Evolutionary conservation across 2,888 invertebrate species (phyloP).

Genomic region (Dinocampus coccinellae): DNA sequence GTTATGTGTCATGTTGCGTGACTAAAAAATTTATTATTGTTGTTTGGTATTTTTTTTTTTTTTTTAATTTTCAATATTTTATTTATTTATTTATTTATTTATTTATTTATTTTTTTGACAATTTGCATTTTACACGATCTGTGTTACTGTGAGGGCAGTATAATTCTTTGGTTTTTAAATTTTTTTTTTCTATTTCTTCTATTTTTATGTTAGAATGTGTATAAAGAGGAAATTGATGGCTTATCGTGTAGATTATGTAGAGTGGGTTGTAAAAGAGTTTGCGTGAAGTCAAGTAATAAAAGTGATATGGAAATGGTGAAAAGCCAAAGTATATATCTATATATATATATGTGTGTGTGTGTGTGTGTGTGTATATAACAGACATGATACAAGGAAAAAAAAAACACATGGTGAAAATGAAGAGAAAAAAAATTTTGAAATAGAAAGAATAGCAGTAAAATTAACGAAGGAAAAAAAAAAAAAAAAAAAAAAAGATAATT

Average conservation of each 20-base stretch:
- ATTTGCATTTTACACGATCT: slow-evolving; percentile 15
- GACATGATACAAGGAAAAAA: neutral
- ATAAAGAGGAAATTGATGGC: slow-evolving; percentile 8
- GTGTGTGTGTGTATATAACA: neutral
- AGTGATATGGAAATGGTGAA: slow-evolving; percentile 18
- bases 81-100: slow-evolving; percentile 3
- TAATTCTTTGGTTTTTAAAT: neutral
- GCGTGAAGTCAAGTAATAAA: slow-evolving; percentile 44
- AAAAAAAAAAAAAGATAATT: neutral
- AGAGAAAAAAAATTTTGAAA: too few species aligned
- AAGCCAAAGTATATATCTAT: neutral
- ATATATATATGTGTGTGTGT: neutral
- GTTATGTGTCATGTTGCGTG: slow-evolving; percentile 4
- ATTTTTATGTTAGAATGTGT: neutral
- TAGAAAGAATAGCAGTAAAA: too few species aligned
- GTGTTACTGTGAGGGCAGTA: slow-evolving; percentile 2
- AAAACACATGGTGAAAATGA: neutral
- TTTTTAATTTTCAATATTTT: neutral
- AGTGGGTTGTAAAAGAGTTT: slow-evolving; percentile 36
- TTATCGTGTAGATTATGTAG: slow-evolving; percentile 14
- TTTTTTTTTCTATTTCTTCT: neutral
- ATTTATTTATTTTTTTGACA: neutral
- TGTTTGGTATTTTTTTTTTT: neutral
- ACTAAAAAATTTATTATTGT: neutral
- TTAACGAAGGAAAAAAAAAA: too few species aligned